Conservation (phyloP, 2,888 invertebrate genomes). For the Thalpophila matura region DNA sequence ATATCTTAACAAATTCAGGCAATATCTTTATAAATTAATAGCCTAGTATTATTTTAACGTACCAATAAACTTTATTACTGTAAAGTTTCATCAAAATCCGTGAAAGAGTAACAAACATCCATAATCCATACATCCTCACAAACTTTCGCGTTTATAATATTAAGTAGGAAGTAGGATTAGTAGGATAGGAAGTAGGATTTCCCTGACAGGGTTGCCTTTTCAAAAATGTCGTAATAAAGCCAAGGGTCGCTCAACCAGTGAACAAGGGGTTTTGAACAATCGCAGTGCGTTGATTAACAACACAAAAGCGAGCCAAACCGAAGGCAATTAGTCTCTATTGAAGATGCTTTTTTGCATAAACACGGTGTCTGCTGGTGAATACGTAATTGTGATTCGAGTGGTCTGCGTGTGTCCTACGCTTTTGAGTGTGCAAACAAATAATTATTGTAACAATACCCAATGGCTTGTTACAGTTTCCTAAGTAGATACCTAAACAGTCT, state of each 20-base stretch:
- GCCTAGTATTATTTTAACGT: no score
- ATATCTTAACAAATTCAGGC: no score
- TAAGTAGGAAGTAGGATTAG: no score
- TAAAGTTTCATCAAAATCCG: no score
- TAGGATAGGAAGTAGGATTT: no score
- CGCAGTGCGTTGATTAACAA: slow-evolving; percentile 73
- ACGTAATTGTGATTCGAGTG: slow-evolving; percentile 43
- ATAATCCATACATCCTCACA: no score
- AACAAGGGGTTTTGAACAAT: slow-evolving; percentile 68
- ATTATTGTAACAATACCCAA: no score
- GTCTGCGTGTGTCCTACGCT: slow-evolving; percentile 23
- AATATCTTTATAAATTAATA: no score
- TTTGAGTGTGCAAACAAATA: slow-evolving; percentile 26
- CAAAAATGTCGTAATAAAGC: slow-evolving; percentile 57
- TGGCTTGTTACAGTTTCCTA: slow-evolving; percentile 21
- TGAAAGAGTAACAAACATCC: no score
- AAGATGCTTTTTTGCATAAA: slow-evolving; percentile 63
- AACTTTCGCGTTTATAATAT: no score
- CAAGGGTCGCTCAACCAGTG: slow-evolving; percentile 52
- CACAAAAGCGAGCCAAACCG: slow-evolving; percentile 71
- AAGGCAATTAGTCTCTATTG: slow-evolving; percentile 72
- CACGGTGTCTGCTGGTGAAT: slow-evolving; percentile 50
- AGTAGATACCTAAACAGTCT: no score
- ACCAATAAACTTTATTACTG: no score
- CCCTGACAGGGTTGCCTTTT: slow-evolving; percentile 30